Evolutionary conservation across 2,797 vertebrate species (phyloP).

Genomic region (Chiroxiphia lanceolata): DNA sequence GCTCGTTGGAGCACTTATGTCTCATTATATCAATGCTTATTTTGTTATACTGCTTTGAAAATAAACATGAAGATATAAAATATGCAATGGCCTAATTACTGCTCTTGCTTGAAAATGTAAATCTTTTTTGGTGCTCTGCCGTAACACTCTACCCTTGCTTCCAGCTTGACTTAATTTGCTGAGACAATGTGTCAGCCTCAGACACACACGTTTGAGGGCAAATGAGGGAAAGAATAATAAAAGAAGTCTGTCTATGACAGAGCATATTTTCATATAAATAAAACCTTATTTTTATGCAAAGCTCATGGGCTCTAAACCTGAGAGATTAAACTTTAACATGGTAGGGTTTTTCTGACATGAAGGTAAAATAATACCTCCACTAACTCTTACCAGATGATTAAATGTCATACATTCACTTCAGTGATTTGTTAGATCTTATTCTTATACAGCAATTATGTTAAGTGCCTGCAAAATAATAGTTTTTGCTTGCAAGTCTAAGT

Average conservation of each 20-base stretch:
- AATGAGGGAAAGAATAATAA: constrained; percentile 34
- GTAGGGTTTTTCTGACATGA: not conserved
- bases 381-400: constrained; percentile 54
- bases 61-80: constrained; percentile 45
- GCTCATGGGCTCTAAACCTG: not conserved
- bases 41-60: constrained; percentile 15
- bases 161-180: constrained; percentile 63
- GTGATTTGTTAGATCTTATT: constrained; percentile 14
- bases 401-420: constrained; percentile 35
- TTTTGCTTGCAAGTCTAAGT: constrained; percentile 18
- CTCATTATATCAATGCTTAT: constrained; percentile 4
- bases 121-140: constrained; percentile 10
- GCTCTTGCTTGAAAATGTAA: constrained; percentile 31
- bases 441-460: constrained; percentile 27
- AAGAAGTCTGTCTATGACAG: constrained; percentile 5
- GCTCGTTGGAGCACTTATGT: not conserved
- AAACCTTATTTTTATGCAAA: constrained; percentile 18
- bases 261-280: constrained; percentile 28
- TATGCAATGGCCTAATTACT: constrained; percentile 40
- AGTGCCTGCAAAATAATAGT: not conserved
- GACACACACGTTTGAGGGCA: constrained; percentile 36
- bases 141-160: not conserved
- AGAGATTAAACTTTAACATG: constrained; percentile 13
- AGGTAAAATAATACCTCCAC: constrained; percentile 26
- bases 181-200: constrained; percentile 56